Evolutionary conservation across 1,140 invertebrate species (phyloP), one percentile per base, ranked within the genome.

Genomic region (Heterodera schachtii): DNA sequence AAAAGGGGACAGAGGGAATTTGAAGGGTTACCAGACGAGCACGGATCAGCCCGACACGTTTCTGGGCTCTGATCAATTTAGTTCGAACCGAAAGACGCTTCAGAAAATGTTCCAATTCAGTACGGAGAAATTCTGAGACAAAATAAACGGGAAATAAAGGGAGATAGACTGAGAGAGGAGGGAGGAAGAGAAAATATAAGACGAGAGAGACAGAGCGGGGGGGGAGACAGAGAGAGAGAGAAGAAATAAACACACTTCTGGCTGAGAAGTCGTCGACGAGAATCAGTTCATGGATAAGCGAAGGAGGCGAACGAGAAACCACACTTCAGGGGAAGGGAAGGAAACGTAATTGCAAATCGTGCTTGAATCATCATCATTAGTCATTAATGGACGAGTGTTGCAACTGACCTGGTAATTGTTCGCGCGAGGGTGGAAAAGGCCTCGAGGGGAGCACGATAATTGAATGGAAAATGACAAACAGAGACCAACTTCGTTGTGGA

Each of bases 211-310:
- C 9, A 79, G 9, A 46, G 46, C 70, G 41, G 16, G 41, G n/a
- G n/a, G n/a, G n/a, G n/a, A n/a, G n/a, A n/a, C n/a, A 41, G 82
- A 19, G 9, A 73, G 13, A 8, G 43, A 11, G 7, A 43, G 9
- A 69, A 6, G 19, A n/a, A 19, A 41, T 2, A n/a, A 43, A 8
- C 6, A 69, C 31, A 93, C 94, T 92, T 85, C 95, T 93, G 88
- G 95, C 96, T n/a, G 76, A 81, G 64, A 94, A 93, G 91, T 97
- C 96, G 90, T 97, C 96, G 0, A 97, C 95, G 70, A 97, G 92
- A 86, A 98, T 94, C 79, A 97, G 95, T 92, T 97, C 95, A 85
- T 93, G 90, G 0, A 97, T 90, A 43, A 97, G 90, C 82, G 92
- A 81, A 41, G 89, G 90, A 1, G 95, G 95, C 3, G 95, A 95